Evolutionary conservation across 2,888 invertebrate genomes (phyloP), one percentile per base, ranked within the genome.

Genomic region (Diachrysia chrysitis): DNA sequence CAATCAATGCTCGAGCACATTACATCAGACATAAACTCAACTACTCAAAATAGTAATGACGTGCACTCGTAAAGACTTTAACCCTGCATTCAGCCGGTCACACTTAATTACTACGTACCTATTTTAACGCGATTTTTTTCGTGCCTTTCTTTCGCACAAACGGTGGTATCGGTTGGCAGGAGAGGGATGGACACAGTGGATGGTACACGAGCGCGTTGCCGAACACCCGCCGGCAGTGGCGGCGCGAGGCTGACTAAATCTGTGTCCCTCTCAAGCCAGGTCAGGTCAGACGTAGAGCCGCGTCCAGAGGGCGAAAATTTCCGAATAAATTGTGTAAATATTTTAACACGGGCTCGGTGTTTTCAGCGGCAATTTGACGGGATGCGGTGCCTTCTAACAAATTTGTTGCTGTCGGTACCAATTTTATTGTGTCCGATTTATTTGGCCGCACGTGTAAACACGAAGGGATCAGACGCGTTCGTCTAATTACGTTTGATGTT

Each of bases 161-260:
- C 83, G 87, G 83, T 85, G 79, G 79, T 83, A 82, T 83, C 69
- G 83, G 86, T 84, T 86, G 79, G 88, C 71, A 81, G 81, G 89
- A 88, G 81, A 82, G 86, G 89, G 91, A 90, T 82, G 89, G 87
- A 83, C 54, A 74, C 70, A 77, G 73, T 73, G 81, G 78, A 80
- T 75, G 83, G 81, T 78, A 76, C 71, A 74, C 81, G 79, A 63
- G 74, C 76, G 73, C 76, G 79, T 46, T 82, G 81, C 76, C 80
- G 85, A 82, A 90, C 93, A 87, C 81, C 92, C 92, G 92, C 89
- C 88, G 82, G 86, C 91, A 88, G 83, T 83, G 90, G 90, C 89
- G 90, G 89, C 92, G 92, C 93, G 92, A 89, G 89, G 88, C 92
- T 91, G 91, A 95, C 95, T 95, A 93, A 95, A 95, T 95, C 95